Conservation (phyloP, 1,140 invertebrate species). For the Bombus confusus region DNA sequence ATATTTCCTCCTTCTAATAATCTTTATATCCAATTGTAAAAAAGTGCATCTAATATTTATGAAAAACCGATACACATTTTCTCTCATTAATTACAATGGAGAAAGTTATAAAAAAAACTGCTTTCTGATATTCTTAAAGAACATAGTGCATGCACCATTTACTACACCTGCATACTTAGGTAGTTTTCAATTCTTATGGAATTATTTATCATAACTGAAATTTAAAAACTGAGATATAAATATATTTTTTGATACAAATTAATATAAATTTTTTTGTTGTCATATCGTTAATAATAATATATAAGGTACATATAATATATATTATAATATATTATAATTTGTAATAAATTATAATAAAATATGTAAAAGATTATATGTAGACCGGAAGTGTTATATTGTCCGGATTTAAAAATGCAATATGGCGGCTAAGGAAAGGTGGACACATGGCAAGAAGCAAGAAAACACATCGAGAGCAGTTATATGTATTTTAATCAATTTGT, state of each 20-base stretch:
- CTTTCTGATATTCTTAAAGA: conserved; percentile 2
- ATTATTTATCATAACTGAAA: neutral
- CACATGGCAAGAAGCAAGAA: neutral
- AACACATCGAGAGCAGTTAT: neutral
- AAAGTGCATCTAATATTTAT: neutral
- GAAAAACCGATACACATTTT: neutral
- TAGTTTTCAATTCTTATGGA: neutral
- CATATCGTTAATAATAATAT: neutral
- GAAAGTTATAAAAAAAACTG: neutral
- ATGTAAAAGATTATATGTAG: neutral
- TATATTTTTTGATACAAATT: neutral
- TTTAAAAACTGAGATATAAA: neutral
- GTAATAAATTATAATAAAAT: neutral
- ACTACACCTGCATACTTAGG: neutral
- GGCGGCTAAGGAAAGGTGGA: too few relatives aligned
- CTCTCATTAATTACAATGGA: conserved; percentile 10
- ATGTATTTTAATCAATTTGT: conserved; percentile 19
- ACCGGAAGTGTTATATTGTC: neutral
- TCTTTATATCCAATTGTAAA: neutral
- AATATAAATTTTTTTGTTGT: neutral
- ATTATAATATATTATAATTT: too few relatives aligned
- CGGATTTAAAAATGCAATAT: neutral
- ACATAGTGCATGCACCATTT: neutral
- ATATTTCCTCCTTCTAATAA: neutral
- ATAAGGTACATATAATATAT: too few relatives aligned